Conservation (phyloP, 1,140 invertebrate genomes). For the Polypedilum vanderplanki region DNA sequence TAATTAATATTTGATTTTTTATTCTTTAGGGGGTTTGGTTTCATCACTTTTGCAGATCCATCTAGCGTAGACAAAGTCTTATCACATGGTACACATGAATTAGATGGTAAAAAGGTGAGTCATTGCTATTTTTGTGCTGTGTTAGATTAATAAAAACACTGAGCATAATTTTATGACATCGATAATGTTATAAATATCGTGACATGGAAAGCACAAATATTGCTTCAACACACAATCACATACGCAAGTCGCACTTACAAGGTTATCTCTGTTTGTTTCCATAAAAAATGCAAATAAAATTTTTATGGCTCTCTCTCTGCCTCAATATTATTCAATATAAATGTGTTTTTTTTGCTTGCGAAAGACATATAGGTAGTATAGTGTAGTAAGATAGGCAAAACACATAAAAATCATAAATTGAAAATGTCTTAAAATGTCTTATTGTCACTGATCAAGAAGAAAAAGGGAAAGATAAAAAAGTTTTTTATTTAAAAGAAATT, state of each 20-base stretch:
- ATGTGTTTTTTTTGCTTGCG: background rate
- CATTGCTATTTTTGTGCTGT: constrained; percentile 3
- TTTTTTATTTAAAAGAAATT: too few species aligned
- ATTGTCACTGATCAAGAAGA: constrained; percentile 16
- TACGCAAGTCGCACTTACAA: background rate
- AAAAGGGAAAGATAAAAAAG: too few species aligned
- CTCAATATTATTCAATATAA: constrained; percentile 23
- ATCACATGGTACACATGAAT: constrained; percentile 85
- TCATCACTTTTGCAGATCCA: constrained; percentile 91
- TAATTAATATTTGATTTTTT: background rate
- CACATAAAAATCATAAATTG: constrained; percentile 21
- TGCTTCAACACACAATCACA: background rate
- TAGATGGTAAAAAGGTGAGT: constrained; percentile 91
- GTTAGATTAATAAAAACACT: too few species aligned
- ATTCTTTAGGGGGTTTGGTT: constrained; percentile 91
- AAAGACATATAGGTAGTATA: background rate
- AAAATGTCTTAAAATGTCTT: constrained; percentile 23
- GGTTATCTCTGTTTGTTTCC: constrained; percentile 22
- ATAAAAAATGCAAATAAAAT: constrained; percentile 25
- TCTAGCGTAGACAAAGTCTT: constrained; percentile 91
- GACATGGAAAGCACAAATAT: background rate
- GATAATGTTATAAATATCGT: background rate
- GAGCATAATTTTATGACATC: background rate
- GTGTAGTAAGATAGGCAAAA: background rate
- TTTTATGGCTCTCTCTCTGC: constrained; percentile 19